Evolutionary conservation across 2,888 invertebrate genomes (phyloP).

Genomic region (Cheilosia scutellata): DNA sequence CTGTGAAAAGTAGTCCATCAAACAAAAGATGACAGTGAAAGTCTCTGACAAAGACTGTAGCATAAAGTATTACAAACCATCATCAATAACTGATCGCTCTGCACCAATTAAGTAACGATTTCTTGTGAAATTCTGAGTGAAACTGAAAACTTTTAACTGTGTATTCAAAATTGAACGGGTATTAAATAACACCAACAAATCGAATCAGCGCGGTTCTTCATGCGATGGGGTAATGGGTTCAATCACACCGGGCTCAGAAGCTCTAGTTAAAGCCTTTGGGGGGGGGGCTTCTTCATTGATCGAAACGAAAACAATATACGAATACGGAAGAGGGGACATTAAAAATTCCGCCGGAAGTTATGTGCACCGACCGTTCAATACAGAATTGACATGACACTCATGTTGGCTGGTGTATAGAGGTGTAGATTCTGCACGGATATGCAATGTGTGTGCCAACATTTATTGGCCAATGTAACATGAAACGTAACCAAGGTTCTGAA

Average conservation of each 20-base stretch:
- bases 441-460: neutral
- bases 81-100: conserved; percentile 17
- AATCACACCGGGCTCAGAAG: conserved; percentile 40
- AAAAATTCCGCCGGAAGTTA: conserved; percentile 65
- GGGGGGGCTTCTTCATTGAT: conserved; percentile 45
- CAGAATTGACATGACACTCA: conserved; percentile 2
- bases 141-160: conserved; percentile 25
- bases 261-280: conserved; percentile 15
- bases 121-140: conserved; percentile 37
- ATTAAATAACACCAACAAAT: conserved; percentile 26
- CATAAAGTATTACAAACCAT: neutral
- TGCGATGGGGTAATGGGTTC: conserved; percentile 52
- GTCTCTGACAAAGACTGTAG: conserved; percentile 28
- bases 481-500: conserved; percentile 22
- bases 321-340: conserved; percentile 57
- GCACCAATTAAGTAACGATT: conserved; percentile 44
- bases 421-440: neutral
- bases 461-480: conserved; percentile 31
- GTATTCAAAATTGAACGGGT: conserved; percentile 1
- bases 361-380: conserved; percentile 73
- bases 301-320: conserved; percentile 45
- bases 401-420: neutral
- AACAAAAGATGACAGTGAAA: conserved; percentile 63
- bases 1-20: conserved; percentile 20
- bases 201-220: conserved; percentile 23